Conservation (phyloP, 2,113 vertebrate genomes). For the Pyrgilauda ruficollis region DNA sequence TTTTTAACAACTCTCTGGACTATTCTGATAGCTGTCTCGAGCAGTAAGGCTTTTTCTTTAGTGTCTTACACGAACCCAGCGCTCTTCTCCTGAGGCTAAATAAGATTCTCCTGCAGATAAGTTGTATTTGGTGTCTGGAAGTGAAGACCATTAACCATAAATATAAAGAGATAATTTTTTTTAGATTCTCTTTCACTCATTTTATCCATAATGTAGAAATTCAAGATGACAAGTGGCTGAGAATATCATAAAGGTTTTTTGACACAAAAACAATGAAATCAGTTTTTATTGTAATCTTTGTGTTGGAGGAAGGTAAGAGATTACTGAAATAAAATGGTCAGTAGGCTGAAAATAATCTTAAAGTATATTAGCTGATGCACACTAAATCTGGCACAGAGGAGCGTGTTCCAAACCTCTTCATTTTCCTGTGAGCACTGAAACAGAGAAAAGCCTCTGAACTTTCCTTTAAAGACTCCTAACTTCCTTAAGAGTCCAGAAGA, state of each 20-base stretch:
- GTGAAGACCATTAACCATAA: neutral
- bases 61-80: neutral
- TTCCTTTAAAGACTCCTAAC: neutral
- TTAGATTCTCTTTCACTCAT: neutral
- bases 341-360: neutral
- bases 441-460: neutral
- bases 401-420: neutral
- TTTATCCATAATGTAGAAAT: neutral
- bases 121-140: neutral
- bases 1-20: neutral
- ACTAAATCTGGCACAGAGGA: neutral
- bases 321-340: neutral
- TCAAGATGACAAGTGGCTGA: neutral
- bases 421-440: neutral
- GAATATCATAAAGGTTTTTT: neutral
- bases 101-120: neutral
- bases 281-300: neutral
- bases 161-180: neutral
- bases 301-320: neutral
- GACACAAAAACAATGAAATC: neutral
- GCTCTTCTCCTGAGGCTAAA: neutral
- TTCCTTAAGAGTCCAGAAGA: neutral
- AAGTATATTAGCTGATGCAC: neutral
- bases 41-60: neutral
- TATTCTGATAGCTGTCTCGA: neutral